Evolutionary conservation across 2,113 vertebrate genomes (phyloP).

Genomic region (Oxygymnocypris stewartii): DNA sequence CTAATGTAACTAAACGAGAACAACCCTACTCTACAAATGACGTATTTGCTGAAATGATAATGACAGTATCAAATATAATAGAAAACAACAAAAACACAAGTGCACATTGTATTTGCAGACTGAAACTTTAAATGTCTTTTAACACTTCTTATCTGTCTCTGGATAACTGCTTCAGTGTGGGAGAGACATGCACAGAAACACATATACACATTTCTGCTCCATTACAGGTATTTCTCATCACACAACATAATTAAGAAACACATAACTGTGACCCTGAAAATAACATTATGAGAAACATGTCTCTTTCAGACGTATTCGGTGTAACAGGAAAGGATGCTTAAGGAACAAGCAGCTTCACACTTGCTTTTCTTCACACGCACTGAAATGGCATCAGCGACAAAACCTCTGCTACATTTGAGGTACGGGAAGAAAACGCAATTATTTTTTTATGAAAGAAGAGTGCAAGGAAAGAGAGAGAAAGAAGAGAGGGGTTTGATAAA

Average conservation of each 20-base stretch:
- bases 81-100: not conserved
- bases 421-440: conserved; percentile 26
- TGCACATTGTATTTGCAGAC: not conserved
- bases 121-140: not conserved
- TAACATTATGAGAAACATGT: not conserved
- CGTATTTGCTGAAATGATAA: not conserved
- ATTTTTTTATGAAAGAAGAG: conserved; percentile 26
- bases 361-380: conserved; percentile 23
- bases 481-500: conserved; percentile 18
- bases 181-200: not conserved
- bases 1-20: not conserved
- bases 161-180: not conserved
- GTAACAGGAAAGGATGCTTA: not conserved
- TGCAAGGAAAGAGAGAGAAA: not conserved
- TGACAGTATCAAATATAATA: not conserved
- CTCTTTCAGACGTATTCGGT: not conserved
- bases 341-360: conserved; percentile 18
- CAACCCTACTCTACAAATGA: not conserved
- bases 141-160: not conserved
- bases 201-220: not conserved
- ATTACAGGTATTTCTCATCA: not conserved
- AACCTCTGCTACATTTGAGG: conserved; percentile 17
- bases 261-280: not conserved
- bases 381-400: conserved; percentile 31
- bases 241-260: not conserved